Percentiles rank a stretch among this genome's conserved stretches.
phyloP scores from a whole-genome alignment of 2,113 vertebrate species.

The Amia ocellicauda region DNA sequence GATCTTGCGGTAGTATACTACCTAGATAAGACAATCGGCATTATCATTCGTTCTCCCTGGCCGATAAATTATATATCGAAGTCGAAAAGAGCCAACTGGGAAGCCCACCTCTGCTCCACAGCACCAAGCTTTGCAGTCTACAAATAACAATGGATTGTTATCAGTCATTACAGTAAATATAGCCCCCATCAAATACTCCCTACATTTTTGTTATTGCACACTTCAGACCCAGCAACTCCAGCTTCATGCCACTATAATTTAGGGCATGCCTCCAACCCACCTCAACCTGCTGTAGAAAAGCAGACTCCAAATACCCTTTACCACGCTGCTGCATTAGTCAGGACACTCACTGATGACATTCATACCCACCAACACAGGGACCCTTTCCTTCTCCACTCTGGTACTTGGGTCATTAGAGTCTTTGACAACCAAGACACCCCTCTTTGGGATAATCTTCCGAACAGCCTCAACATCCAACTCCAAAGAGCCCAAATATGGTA shows the following conservation, averaged over 20 bases:
- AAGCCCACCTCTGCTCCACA: too few species aligned
- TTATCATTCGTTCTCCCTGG: slow-evolving; percentile 12
- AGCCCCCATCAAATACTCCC: slow-evolving; percentile 10
- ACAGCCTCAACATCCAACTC: neutral
- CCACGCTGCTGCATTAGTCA: neutral
- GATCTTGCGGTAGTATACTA: too few species aligned
- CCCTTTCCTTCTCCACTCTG: neutral
- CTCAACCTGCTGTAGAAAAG: too few species aligned
- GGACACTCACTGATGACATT: neutral
- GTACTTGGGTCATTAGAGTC: neutral
- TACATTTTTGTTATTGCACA: slow-evolving; percentile 17
- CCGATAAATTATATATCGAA: slow-evolving; percentile 10
- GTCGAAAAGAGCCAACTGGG: too few species aligned
- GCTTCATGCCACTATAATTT: slow-evolving; percentile 21
- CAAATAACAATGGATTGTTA: slow-evolving; percentile 15
- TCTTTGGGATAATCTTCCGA: neutral
- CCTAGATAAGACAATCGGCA: too few species aligned
- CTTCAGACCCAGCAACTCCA: slow-evolving; percentile 11
- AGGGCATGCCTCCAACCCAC: too few species aligned
- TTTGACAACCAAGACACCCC: neutral
- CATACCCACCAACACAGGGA: neutral
- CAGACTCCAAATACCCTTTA: neutral
- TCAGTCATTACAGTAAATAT: slow-evolving; percentile 13
- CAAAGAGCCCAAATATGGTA: too few species aligned
- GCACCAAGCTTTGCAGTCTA: slow-evolving; percentile 9